Evolutionary conservation across 1,140 invertebrate species (phyloP), one percentile per base, ranked within the genome.

Genomic region (Brachionus asplanchnoidis): DNA sequence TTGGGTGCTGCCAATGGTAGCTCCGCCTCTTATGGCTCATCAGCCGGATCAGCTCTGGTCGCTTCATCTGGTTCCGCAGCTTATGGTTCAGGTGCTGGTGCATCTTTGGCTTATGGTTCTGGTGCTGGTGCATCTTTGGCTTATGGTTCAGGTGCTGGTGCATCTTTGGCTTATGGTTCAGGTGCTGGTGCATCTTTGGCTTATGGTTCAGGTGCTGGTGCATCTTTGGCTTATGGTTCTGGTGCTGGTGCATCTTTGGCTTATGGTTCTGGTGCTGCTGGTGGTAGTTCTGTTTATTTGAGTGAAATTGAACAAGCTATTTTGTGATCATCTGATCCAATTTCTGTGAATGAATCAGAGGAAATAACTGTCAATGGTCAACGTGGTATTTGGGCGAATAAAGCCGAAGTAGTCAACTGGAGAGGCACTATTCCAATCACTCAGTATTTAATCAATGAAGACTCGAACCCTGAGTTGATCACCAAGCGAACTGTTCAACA

Each of bases 281-380:
- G 40, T 14, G 42, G 73, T 20, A 42, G 73, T 77, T 77, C 73
- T 26, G 40, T 42, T 12, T 46, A 42, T 20, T 65, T 80, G 77
- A 80, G 77, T 40, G 53, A 82, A 23, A 82, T 82, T 46, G 50
- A 82, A 28, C 36, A 60, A 44, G 53, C 79, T 2, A 65, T 40
- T 26, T 44, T 65, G 20, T 23, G 77, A 80, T 80, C 77, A 80
- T 36, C 77, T n/a, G 46, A 56, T 80, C 77, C 77, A 65, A 80
- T 80, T 17, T 14, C 26, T 9, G 17, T 80, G 0, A 80, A 80
- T 40, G 77, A 80, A 80, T 80, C 77, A 28, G 77, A 80, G 26
- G 77, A 80, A 65, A 80, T 80, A 12, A 80, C 77, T 53, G 77
- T 80, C 1, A 80, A 80, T 56, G 77, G 77, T 80, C 50, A 80